A percentile compares a stretch with the other conserved stretches of the same genome.
These are phyloP conservation scores for Seira sanloemensis DNA, from an alignment of 2,888 invertebrate species.

Conservation along the genomic window DNA sequence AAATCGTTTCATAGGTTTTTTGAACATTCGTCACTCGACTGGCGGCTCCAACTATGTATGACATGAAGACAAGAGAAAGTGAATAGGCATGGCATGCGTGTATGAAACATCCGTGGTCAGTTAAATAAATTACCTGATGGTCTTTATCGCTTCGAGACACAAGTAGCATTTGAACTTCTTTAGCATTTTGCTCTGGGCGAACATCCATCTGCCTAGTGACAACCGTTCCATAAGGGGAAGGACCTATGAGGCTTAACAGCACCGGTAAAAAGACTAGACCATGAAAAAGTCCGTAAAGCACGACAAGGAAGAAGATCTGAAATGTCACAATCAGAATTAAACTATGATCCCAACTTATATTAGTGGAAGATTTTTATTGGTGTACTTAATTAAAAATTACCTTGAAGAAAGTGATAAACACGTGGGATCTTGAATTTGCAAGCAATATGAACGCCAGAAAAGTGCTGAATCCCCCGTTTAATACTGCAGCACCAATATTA, in stretches of 20 bases:
- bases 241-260: conserved; percentile 84
- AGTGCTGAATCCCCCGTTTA: conserved; percentile 78
- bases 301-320: conserved; percentile 85
- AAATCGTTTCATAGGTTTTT: no score
- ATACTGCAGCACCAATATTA: conserved; percentile 78
- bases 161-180: conserved; percentile 20
- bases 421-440: conserved; percentile 77
- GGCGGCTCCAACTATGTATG: no score
- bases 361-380: background rate
- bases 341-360: background rate
- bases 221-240: conserved; percentile 77
- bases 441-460: conserved; percentile 78
- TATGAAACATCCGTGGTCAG: no score
- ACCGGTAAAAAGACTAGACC: conserved; percentile 86
- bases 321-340: background rate
- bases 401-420: conserved; percentile 79
- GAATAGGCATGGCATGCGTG: no score
- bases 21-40: no score
- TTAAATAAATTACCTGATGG: no score
- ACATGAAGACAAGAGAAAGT: no score
- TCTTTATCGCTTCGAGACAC: no score
- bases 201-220: background rate
- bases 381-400: conserved; percentile 73
- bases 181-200: background rate
- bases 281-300: conserved; percentile 86